Conservation (phyloP, 92 coral and sea anemone genomes). For the Pocillopora grandis region DNA sequence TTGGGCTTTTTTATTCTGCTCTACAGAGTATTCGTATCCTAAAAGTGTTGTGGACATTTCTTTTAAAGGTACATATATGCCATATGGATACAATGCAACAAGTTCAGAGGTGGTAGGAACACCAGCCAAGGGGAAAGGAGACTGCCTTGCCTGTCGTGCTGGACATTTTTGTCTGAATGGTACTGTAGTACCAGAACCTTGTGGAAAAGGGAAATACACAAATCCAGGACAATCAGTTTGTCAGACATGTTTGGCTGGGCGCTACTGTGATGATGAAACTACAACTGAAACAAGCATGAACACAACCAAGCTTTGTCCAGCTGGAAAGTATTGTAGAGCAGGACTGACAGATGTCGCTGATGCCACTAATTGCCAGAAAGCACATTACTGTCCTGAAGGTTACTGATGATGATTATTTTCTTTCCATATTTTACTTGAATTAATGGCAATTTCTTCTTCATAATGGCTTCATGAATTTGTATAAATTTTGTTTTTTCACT, state of each 20-base stretch:
- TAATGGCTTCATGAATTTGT: background rate
- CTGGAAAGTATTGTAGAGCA: constrained; percentile 83
- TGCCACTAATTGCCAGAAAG: constrained; percentile 76
- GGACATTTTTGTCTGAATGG: constrained; percentile 95
- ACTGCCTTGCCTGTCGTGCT: constrained; percentile 80
- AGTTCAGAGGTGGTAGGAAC: constrained; percentile 55
- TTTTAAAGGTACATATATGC: constrained; percentile 93
- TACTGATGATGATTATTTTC: background rate
- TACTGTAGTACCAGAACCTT: constrained; percentile 79
- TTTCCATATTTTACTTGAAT: background rate
- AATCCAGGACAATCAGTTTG: constrained; percentile 96
- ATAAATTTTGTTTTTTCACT: background rate
- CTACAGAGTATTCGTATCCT: background rate
- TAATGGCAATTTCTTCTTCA: background rate
- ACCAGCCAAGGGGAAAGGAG: constrained; percentile 82
- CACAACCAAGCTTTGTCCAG: constrained; percentile 86
- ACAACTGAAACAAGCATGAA: constrained; percentile 88
- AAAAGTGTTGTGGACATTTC: background rate
- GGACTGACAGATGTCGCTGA: constrained; percentile 80
- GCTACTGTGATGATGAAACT: constrained; percentile 83
- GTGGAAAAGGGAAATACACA: constrained; percentile 90
- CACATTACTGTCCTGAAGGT: constrained; percentile 98
- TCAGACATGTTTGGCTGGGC: constrained; percentile 84
- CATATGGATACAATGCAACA: constrained; percentile 71
- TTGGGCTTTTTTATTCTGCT: too few species aligned